Evolutionary conservation across 2,113 vertebrate genomes (phyloP), one percentile per base, ranked within the genome.

Genomic region (Agelaius tricolor): DNA sequence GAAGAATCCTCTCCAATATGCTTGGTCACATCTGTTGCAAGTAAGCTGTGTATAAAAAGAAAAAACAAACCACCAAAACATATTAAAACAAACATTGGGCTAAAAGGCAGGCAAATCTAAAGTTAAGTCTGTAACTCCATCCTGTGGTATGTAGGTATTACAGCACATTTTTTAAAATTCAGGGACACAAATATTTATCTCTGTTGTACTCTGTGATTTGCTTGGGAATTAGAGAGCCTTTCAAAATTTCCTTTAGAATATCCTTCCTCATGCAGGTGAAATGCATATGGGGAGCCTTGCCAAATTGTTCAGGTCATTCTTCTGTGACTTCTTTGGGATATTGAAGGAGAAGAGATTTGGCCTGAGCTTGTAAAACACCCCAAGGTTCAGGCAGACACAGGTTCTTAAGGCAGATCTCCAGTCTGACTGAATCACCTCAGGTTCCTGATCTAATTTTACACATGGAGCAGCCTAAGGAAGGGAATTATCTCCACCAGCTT

Each of bases 91-190:
- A 91, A 47, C 59, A 72, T 61, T 47, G 84, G 79, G 49, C 74
- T 73, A 24, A 49, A 71, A 92, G 26, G 65, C 63, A 88, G 68
- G 26, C 49, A 61, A 66, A 79, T 17, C 92, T 65, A 97, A 97
- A 97, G 77, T 93, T 96, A 65, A 94, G 95, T 92, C 95, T 97
- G 94, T 97, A 96, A 96, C 97, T 97, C 97, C 97, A 97, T 97
- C 97, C 97, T 97, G 97, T 97, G 97, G 97, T 15, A 39, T 1
- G 1, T 41, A 68, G 68, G 87, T 62, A 97, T 97, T 95, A 97
- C 90, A 97, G 46, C 96, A 96, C 76, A 4, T 59, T 28, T 43
- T 23, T 55, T 61, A 20, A 5, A 55, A 86, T 57, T 57, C 41
- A 61, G 54, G 49, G 69, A 90, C 31, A 46, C 58, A 84, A 62